These are phyloP conservation scores for Drosophila paucipuncta DNA, from an alignment of 2,888 invertebrate species.

Conservation along the genomic window DNA sequence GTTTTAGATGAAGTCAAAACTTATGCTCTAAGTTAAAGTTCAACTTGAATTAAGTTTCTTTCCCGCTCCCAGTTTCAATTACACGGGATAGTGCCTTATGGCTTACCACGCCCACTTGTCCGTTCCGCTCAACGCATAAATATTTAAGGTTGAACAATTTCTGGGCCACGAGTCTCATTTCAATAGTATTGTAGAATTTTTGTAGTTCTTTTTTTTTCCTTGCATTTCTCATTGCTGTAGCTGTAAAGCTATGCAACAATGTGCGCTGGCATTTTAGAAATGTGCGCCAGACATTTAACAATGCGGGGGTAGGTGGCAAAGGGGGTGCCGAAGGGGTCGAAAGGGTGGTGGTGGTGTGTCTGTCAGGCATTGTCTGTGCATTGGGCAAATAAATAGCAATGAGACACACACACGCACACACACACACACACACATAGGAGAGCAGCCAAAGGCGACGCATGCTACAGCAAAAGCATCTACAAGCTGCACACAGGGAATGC, in stretches of 20 bases:
- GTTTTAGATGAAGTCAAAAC: background rate
- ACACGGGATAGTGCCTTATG: background rate
- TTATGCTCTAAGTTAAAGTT: background rate
- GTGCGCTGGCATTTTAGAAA: slow-evolving; percentile 72
- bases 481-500: slow-evolving; percentile 70
- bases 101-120: slow-evolving; percentile 3
- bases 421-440: slow-evolving; percentile 17
- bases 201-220: slow-evolving; percentile 19
- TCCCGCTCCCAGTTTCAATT: slow-evolving; percentile 1
- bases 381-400: slow-evolving; percentile 44
- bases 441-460: slow-evolving; percentile 55
- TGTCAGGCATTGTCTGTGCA: slow-evolving; percentile 1
- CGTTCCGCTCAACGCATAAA: slow-evolving; percentile 14
- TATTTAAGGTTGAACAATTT: slow-evolving; percentile 45
- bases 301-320: slow-evolving; percentile 2
- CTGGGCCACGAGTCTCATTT: slow-evolving; percentile 53
- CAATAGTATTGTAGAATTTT: slow-evolving; percentile 33
- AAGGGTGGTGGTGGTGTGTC: background rate
- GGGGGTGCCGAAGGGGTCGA: background rate
- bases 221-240: slow-evolving; percentile 24
- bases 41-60: background rate
- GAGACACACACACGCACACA: background rate
- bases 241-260: slow-evolving; percentile 52
- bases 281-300: slow-evolving; percentile 65
- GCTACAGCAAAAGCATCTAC: slow-evolving; percentile 69